Evolutionary conservation across 2,888 invertebrate genomes (phyloP).

Genomic region (Neoaliturus tenellus): DNA sequence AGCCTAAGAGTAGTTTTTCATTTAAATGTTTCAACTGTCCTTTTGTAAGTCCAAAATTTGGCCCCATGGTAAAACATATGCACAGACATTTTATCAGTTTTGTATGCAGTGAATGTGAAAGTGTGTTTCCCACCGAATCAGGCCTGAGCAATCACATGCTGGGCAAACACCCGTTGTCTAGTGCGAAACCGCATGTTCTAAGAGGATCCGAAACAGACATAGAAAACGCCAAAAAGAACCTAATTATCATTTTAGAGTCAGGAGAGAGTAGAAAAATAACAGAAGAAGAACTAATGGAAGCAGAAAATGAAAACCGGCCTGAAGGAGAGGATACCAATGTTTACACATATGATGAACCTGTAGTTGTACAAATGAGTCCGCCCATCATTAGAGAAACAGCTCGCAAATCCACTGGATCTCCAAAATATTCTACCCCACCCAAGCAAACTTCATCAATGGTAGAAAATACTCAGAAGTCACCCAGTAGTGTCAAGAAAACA

Average conservation of each 20-base stretch:
- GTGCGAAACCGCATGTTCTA: not conserved
- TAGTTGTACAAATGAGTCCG: not conserved
- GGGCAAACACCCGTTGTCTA: not conserved
- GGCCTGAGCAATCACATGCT: not conserved
- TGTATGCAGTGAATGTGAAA: conserved; percentile 4
- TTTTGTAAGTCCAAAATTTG: not conserved
- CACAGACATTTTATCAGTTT: conserved; percentile 16
- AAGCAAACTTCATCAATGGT: not conserved
- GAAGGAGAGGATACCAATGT: not conserved
- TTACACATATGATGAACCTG: not conserved
- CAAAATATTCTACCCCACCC: not conserved
- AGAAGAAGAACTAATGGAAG: not conserved
- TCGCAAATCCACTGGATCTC: conserved; percentile 17
- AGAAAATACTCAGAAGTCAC: not conserved
- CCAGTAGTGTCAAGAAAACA: not conserved
- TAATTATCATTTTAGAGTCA: not conserved
- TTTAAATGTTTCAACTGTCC: conserved; percentile 20
- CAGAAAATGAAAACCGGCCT: not conserved
- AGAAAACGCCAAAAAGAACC: conserved; percentile 25
- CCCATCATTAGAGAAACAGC: not conserved
- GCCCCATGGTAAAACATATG: not conserved
- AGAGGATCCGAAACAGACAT: conserved; percentile 27
- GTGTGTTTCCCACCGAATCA: not conserved
- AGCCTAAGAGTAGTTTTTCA: not conserved
- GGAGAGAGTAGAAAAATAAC: conserved; percentile 31